A percentile compares a stretch with the other conserved stretches of the same genome.
Evolutionary conservation across 2,888 invertebrate species (phyloP).

Genomic region (Rhodophaea formosa): DNA sequence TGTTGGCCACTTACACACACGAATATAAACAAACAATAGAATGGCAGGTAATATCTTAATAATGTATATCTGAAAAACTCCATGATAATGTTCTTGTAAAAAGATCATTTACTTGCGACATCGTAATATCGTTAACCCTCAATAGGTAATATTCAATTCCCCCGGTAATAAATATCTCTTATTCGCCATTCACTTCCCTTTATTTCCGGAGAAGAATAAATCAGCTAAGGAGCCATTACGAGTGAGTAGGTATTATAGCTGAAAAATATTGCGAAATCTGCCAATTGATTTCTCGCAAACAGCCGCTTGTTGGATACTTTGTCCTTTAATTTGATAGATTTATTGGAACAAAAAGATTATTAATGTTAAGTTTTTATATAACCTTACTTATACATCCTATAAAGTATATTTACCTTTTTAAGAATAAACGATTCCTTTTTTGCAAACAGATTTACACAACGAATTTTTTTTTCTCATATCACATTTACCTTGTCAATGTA

Average conservation of each 20-base stretch:
- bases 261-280: not conserved
- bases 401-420: too few species aligned
- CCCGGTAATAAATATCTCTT: conserved; percentile 15
- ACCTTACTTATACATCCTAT: too few species aligned
- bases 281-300: not conserved
- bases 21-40: too few species aligned
- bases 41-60: too few species aligned
- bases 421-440: too few species aligned
- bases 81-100: not conserved
- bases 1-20: too few species aligned
- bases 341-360: too few species aligned
- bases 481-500: too few species aligned
- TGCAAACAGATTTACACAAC: too few species aligned
- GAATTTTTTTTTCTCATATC: too few species aligned
- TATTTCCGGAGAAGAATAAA: conserved; percentile 12
- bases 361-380: too few species aligned
- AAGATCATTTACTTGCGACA: not conserved
- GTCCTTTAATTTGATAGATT: not conserved
- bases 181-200: conserved; percentile 17
- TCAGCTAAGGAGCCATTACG: conserved; percentile 1
- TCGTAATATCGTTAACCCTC: not conserved
- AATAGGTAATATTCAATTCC: conserved; percentile 36
- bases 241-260: conserved; percentile 3
- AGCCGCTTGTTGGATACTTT: not conserved
- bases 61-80: too few species aligned